Percentiles rank a stretch among this genome's conserved stretches.
phyloP scores from a whole-genome alignment of 2,888 invertebrate species.

The Sphaeridia pumilis region DNA sequence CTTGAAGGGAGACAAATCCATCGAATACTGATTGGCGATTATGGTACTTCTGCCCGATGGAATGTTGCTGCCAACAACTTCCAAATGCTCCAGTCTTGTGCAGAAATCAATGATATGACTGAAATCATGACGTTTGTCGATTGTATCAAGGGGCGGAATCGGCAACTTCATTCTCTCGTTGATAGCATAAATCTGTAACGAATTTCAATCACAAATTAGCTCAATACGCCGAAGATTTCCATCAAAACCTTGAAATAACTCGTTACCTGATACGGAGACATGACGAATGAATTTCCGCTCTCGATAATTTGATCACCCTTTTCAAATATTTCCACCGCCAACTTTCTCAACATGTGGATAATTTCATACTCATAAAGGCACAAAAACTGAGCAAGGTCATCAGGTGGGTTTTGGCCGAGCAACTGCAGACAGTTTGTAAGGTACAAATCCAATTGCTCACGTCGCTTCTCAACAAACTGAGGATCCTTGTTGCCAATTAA shows the following conservation, averaged over 20 bases:
- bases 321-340: conserved; percentile 64
- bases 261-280: conserved; percentile 65
- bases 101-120: conserved; percentile 84
- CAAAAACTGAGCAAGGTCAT: conserved; percentile 68
- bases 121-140: conserved; percentile 71
- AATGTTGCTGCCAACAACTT: conserved; percentile 54
- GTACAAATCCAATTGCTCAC: conserved; percentile 67
- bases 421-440: conserved; percentile 62
- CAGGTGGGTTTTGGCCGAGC: conserved; percentile 55
- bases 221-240: background rate
- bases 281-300: conserved; percentile 52
- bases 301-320: conserved; percentile 59
- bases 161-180: conserved; percentile 76
- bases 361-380: conserved; percentile 84
- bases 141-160: conserved; percentile 65
- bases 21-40: conserved; percentile 61
- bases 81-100: conserved; percentile 57
- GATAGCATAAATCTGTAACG: conserved; percentile 71
- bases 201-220: conserved; percentile 3
- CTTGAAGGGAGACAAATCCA: conserved; percentile 76
- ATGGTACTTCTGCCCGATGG: conserved; percentile 73
- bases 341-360: conserved; percentile 67
- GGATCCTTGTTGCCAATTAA: conserved; percentile 80
- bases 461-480: conserved; percentile 71
- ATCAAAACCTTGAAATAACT: conserved; percentile 3